Evolutionary conservation across 2,888 invertebrate genomes (phyloP), one percentile per base, ranked within the genome.

Genomic region (Pedicia rivosa): DNA sequence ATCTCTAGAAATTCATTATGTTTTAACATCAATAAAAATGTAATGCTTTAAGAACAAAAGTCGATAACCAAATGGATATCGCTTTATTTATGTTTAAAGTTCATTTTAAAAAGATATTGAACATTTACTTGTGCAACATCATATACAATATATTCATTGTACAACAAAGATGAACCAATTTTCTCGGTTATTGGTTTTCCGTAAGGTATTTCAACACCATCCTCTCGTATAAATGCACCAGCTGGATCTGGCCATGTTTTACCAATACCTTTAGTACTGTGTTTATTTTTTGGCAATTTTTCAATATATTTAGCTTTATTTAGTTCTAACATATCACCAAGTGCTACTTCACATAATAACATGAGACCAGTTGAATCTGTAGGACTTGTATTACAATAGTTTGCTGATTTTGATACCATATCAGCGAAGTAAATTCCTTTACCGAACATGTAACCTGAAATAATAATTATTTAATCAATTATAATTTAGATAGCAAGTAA

Each of bases 341-440:
- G 69, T 2, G 97, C 95, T 4, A 91, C 95, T 55, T 98, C 97
- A 54, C 92, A 94, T 1, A 98, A 69, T 50, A 98, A 53, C 64
- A 98, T 53, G 27, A 95, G 58, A 17, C 94, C 97, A n/a, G 73
- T 72, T 1, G 79, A 71, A 54, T 74, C 76, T 15, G 54, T 50
- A 8, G 64, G 64, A 45, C 65, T 74, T 3, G 92, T 81, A 53
- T 72, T 75, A 63, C 95, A 97, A 60, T 95, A 97, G 63, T 95
- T 95, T 7, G 95, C 95, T 1, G 92, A 92, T 58, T 98, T 98
- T 5, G 91, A 87, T 2, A 95, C 94, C 92, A 95, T 95, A 59
- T 98, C 97, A 8, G 95, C 95, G 62, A 97, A 95, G 62, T 94
- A 94, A 39, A 87, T 72, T 52, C 95, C 98, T 65, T 97, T 98